Conservation (phyloP, 2,797 vertebrate species). For the Eulemur coronatus region DNA sequence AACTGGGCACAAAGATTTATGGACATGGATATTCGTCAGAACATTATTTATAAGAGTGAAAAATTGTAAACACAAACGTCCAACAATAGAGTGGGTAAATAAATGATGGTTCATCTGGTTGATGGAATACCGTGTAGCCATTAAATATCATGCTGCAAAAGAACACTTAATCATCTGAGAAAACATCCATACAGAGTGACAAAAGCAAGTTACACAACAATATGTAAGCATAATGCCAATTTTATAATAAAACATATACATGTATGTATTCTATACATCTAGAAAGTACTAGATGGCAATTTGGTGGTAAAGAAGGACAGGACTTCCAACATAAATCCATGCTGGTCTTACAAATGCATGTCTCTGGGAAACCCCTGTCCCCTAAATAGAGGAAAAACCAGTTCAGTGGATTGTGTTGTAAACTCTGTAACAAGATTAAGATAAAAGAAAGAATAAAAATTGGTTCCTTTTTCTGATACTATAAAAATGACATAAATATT, state of each 20-base stretch:
- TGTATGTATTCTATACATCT: not conserved
- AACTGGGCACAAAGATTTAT: slow-evolving; percentile 20
- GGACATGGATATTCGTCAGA: not conserved
- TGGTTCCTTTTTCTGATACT: slow-evolving; percentile 45
- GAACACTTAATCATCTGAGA: slow-evolving; percentile 27
- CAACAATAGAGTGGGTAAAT: not conserved
- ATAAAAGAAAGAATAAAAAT: slow-evolving; percentile 34
- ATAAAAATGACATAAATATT: slow-evolving; percentile 58
- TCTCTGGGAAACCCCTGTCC: not conserved
- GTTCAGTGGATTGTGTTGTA: not conserved
- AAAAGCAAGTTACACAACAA: not conserved
- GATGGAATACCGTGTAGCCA: not conserved
- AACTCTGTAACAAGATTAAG: slow-evolving; percentile 38
- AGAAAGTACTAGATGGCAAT: not conserved
- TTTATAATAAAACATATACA: not conserved
- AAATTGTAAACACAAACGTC: slow-evolving; percentile 21
- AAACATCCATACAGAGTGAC: not conserved
- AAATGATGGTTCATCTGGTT: slow-evolving; percentile 14
- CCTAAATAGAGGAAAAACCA: not conserved
- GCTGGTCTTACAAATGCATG: too few relatives aligned
- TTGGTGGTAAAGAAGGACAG: not conserved
- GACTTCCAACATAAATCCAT: not conserved
- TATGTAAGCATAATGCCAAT: not conserved
- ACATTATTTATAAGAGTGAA: slow-evolving; percentile 36
- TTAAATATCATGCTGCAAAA: not conserved